Evolutionary conservation across 2,888 invertebrate species (phyloP).

Genomic region (Arrhopalites spinosus): DNA sequence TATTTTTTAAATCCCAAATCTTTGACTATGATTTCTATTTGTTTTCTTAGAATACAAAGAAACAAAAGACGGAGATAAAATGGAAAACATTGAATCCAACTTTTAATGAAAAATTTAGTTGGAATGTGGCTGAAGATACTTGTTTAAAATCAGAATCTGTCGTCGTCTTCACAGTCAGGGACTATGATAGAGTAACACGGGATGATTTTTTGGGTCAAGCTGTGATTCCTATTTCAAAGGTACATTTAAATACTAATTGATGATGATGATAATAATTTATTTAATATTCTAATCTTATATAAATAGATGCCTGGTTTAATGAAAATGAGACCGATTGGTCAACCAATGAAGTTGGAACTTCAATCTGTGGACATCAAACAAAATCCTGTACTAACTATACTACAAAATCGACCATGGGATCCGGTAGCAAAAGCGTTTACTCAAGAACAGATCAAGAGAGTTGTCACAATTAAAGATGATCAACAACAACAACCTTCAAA

Average conservation of each 20-base stretch:
- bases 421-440: slow-evolving; percentile 39
- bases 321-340: slow-evolving; percentile 41
- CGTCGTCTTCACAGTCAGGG: slow-evolving; percentile 49
- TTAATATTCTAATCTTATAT: slow-evolving; percentile 4
- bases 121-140: slow-evolving; percentile 39
- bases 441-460: slow-evolving; percentile 21
- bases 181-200: slow-evolving; percentile 45
- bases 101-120: slow-evolving; percentile 50
- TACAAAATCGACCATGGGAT: slow-evolving; percentile 48
- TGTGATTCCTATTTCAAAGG: slow-evolving; percentile 43
- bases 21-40: not conserved
- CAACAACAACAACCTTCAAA: too few species aligned
- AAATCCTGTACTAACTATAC: slow-evolving; percentile 40
- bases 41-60: not conserved
- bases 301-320: slow-evolving; percentile 53
- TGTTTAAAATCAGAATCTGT: slow-evolving; percentile 38
- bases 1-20: not conserved
- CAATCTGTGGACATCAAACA: slow-evolving; percentile 39
- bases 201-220: slow-evolving; percentile 55
- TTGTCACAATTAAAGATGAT: slow-evolving; percentile 12
- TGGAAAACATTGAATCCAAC: slow-evolving; percentile 50
- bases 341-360: slow-evolving; percentile 50
- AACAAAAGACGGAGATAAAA: slow-evolving; percentile 28
- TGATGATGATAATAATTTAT: slow-evolving; percentile 1
- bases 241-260: slow-evolving; percentile 16